Base-by-base conservation (phyloP, 2,888 invertebrate genomes). In the Yponomeuta sedellus region DNA sequence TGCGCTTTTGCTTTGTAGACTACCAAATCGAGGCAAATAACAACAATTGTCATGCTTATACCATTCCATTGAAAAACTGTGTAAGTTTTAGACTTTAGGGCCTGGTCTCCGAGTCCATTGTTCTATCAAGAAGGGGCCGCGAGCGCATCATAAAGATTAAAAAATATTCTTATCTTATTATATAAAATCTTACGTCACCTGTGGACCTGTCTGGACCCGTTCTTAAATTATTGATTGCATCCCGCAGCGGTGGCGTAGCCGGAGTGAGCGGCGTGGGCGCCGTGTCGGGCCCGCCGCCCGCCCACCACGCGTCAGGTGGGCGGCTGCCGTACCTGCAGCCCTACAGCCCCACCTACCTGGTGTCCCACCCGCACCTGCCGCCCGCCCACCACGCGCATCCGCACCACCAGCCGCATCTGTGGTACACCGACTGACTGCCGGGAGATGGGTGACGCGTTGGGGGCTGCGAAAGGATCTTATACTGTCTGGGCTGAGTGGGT, bases 261-360 rank as follows among this genome's bases (percentile, higher is more conserved):
- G 34, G 34, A 34, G 78, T 76, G 59, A 74, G 74, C 79, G 96
- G 96, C 69, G 97, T 77, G 57, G 76, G 75, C 28, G 80, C 75
- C 94, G 73, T 97, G 96, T 68, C 96, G 94, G 73, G 97, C 96
- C 52, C 96, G 93, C 94, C 96, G 58, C 97, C 97, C 11, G 97
- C 97, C 22, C 97, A 96, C 86, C 96, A 96, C 90, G 94, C 94
- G 74, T 94, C 94, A 76, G 95, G 95, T 61, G 85, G 85, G 69
- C 86, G 92, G 57, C 80, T 90, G 73, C 88, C 87, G 76, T 90
- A 92, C 86, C 83, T 90, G 75, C 91, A 90, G 80, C 88, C 88
- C 66, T 89, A 91, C 80, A 86, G 87, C 66, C 90, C 88, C 74
- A 89, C 91, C 4, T 90, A 86, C 79, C 86, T 90, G 6, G 88